These are phyloP conservation scores for Sebastes steindachneri DNA, from an alignment of 2,797 vertebrate species.

Conservation along the genomic window DNA sequence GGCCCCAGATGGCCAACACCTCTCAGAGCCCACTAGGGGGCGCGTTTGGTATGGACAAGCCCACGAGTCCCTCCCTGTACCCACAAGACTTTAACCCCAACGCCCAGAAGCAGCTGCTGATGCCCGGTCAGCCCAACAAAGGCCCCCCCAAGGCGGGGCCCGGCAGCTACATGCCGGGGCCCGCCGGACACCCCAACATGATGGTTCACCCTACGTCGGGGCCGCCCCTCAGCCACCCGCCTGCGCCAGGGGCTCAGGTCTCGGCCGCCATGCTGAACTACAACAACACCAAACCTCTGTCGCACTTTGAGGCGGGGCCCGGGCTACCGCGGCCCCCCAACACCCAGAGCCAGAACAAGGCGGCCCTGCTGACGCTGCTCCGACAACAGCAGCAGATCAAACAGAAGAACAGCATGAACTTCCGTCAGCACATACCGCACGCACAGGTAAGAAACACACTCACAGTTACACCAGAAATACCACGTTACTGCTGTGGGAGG, in stretches of 20 bases:
- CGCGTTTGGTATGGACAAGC: constrained; percentile 90
- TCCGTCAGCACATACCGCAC: constrained; percentile 86
- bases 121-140: constrained; percentile 87
- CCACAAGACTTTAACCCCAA: constrained; percentile 90
- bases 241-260: constrained; percentile 76
- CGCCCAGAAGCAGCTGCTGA: constrained; percentile 89
- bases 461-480: neutral
- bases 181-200: constrained; percentile 83
- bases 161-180: constrained; percentile 82
- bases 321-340: constrained; percentile 78
- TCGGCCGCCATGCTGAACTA: constrained; percentile 85
- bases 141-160: constrained; percentile 87
- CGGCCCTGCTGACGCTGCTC: constrained; percentile 85
- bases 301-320: constrained; percentile 92
- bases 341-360: constrained; percentile 86
- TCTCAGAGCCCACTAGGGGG: constrained; percentile 88
- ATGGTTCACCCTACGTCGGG: constrained; percentile 82
- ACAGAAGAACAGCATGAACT: constrained; percentile 87
- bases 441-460: constrained; percentile 84
- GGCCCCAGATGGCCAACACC: constrained; percentile 85
- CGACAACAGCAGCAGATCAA: constrained; percentile 88
- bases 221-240: constrained; percentile 80
- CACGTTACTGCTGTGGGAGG: neutral
- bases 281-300: constrained; percentile 95
- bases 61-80: constrained; percentile 90